Evolutionary conservation across 1,140 invertebrate genomes (phyloP).

Genomic region (Spodoptera frugiperda): DNA sequence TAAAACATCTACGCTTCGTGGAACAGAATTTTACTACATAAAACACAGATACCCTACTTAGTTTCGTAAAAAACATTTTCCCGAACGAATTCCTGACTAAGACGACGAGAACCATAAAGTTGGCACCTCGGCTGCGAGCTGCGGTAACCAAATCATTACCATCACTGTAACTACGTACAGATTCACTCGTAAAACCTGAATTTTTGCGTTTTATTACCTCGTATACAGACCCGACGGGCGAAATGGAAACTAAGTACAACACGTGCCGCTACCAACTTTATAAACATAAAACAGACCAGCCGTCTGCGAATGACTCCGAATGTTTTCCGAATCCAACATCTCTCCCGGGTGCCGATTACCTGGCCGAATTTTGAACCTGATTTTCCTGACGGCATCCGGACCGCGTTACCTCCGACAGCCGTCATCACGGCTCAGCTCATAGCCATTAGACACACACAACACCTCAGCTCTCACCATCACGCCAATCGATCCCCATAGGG

Average conservation of each 20-base stretch:
- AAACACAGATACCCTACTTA: slow-evolving; percentile 20
- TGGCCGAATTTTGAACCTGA: slow-evolving; percentile 31
- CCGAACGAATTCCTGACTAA: slow-evolving; percentile 7
- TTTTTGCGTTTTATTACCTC: slow-evolving; percentile 58
- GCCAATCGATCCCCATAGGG: slow-evolving; percentile 68
- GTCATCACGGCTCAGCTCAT: slow-evolving; percentile 28
- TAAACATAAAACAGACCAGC: slow-evolving; percentile 26
- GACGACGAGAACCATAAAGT: slow-evolving; percentile 50
- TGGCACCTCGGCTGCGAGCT: slow-evolving; percentile 47
- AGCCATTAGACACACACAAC: slow-evolving; percentile 66
- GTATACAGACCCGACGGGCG: slow-evolving; percentile 31
- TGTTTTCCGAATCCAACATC: slow-evolving; percentile 6
- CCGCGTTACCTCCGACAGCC: slow-evolving; percentile 48
- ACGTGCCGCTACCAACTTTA: slow-evolving; percentile 17
- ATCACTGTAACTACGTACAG: slow-evolving; percentile 53
- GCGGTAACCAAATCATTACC: slow-evolving; percentile 55
- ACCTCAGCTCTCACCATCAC: slow-evolving; percentile 67
- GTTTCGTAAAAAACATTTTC: slow-evolving; percentile 30
- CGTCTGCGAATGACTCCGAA: slow-evolving; percentile 10
- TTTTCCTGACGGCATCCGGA: slow-evolving; percentile 28
- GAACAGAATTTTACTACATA: background rate
- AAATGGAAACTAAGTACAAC: slow-evolving; percentile 18
- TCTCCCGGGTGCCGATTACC: slow-evolving; percentile 30
- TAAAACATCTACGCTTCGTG: background rate
- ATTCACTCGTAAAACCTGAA: slow-evolving; percentile 59